Conservation (phyloP, 2,113 vertebrate genomes). For the Chroicocephalus ridibundus region DNA sequence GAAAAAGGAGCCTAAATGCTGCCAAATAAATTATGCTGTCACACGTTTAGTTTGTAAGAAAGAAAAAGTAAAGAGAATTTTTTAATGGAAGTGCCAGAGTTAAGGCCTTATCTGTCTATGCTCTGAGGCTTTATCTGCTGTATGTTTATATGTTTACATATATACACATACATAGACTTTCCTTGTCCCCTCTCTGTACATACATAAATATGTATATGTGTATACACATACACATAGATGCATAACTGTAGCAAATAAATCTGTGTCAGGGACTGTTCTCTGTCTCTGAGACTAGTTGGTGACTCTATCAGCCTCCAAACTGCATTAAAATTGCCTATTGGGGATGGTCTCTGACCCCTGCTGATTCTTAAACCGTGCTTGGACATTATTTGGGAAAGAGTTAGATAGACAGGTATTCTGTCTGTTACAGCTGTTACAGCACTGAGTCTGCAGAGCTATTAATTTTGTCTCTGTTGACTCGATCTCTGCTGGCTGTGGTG, state of each 20-base stretch:
- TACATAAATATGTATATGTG: neutral
- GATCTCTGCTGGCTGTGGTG: neutral
- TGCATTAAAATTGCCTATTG: neutral
- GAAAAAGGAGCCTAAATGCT: neutral
- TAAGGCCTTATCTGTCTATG: neutral
- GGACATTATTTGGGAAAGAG: neutral
- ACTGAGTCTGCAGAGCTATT: neutral
- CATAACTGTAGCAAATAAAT: neutral
- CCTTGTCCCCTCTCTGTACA: neutral
- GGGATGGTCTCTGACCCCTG: neutral
- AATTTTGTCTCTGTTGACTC: neutral
- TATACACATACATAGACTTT: neutral
- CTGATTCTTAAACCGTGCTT: neutral
- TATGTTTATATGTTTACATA: neutral
- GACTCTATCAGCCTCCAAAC: neutral
- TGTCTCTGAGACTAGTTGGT: neutral
- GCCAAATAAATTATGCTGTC: neutral
- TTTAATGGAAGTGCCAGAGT: neutral
- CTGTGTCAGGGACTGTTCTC: neutral
- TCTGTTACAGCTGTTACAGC: neutral
- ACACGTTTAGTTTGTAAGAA: neutral
- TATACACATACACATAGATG: neutral
- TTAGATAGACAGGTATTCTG: neutral
- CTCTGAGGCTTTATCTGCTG: neutral
- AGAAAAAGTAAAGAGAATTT: neutral